Evolutionary conservation across 2,888 invertebrate species (phyloP), one percentile per base, ranked within the genome.

Genomic region (Pseudococcus viburni): DNA sequence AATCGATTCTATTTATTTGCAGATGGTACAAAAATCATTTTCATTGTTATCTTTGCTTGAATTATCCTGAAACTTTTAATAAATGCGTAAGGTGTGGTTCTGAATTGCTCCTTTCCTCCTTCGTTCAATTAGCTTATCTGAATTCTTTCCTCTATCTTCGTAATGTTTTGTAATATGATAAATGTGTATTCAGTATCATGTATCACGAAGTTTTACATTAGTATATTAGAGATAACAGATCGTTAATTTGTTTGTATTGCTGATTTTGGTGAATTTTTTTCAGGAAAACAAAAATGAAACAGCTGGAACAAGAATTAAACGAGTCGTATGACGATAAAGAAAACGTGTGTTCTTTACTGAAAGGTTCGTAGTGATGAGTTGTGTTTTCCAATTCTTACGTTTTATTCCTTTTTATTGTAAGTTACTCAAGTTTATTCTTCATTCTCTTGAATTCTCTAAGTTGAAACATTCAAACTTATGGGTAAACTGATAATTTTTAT

Each of bases 31-130:
- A 46, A 83, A 83, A 83, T 5, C 46, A 19, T 83, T 83, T 46
- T 19, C 80, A 83, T 83, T 83, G 80, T 46, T 46, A 46, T 80
- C 33, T 80, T 80, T 80, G 80, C n/a, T 42, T 26, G 39, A 80
- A 42, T 80, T 80, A 42, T 42, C 42, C 80, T 80, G 17, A 15
- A 39, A 33, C 15, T n/a, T 80, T 42, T 42, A 17, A 4, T 42
- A 80, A 80, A 80, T 42, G 17, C 26, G 80, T 42, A 42, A 80
- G 80, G 80, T 80, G 68, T 68, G 68, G 68, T 68, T 22, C 68
- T 26, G 68, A 22, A 68, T 26, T 68, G 9, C 39, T 80, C 80
- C 80, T 80, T 42, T 42, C 42, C 80, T 80, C 42, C 17, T 42
- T 11, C 22, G 7, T n/a, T 8, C 17, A 7, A 68, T 26, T 26